These are phyloP conservation scores for Drosophila lutescens DNA, from an alignment of 2,888 invertebrate genomes.

Conservation along the genomic window DNA sequence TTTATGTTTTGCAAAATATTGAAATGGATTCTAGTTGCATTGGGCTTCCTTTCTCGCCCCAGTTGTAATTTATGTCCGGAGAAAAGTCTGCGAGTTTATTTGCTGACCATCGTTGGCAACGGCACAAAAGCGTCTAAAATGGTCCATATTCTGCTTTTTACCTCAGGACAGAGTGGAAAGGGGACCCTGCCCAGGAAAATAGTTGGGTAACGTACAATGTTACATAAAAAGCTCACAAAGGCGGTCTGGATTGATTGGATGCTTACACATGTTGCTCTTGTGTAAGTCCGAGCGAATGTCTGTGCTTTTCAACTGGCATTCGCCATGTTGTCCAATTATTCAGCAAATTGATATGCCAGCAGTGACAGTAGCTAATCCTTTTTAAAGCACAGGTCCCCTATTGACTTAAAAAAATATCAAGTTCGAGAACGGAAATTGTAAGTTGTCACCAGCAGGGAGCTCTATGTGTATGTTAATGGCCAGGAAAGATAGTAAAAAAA, in stretches of 20 bases:
- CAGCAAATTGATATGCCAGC: constrained; percentile 15
- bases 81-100: constrained; percentile 29
- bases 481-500: not conserved
- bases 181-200: constrained; percentile 9
- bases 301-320: not conserved
- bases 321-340: constrained; percentile 26
- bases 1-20: constrained; percentile 70
- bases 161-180: constrained; percentile 18
- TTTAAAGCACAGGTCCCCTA: not conserved
- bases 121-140: constrained; percentile 8
- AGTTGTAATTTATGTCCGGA: constrained; percentile 59
- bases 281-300: constrained; percentile 2
- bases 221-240: constrained; percentile 13
- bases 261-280: constrained; percentile 18
- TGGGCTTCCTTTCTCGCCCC: not conserved
- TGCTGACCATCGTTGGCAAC: constrained; percentile 26
- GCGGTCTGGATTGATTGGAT: constrained; percentile 30
- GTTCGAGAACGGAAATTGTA: not conserved
- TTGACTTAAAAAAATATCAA: not conserved
- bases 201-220: constrained; percentile 36
- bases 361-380: constrained; percentile 15
- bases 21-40: constrained; percentile 75
- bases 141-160: constrained; percentile 2
- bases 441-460: not conserved
- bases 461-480: not conserved